Evolutionary conservation across 1,140 invertebrate genomes (phyloP), one percentile per base, ranked within the genome.

Genomic region (Cheumatopsyche charites): DNA sequence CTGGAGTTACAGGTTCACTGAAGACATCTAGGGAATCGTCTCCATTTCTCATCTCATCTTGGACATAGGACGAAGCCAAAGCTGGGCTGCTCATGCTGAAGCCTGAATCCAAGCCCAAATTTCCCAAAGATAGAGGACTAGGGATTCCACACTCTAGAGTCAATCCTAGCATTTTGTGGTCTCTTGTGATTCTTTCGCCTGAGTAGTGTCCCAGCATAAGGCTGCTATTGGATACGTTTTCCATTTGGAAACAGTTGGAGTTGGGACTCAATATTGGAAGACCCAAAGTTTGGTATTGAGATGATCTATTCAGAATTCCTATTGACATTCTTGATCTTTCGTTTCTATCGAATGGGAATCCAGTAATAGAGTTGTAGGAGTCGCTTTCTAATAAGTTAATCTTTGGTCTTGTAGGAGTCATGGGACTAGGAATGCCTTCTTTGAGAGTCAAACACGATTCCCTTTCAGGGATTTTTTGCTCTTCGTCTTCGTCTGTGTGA

Each of bases 341-440:
- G 36, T 68, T 45, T 7, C n/a, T 15, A 19, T 67, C n/a, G 23
- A 76, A 76, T 9, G 74, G 74, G 62, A 71, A 73, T 19, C 74
- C 70, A 1, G 74, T 76, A 7, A 76, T 69, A 7, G 74, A 73
- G 70, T 73, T 73, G 62, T 67, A 76, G 0, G 74, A 73, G 55
- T 62, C 65, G 47, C 69, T 76, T 25, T 72, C 49, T 9, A 76
- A 21, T 2, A 70, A 1, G 12, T 45, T 70, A 21, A 69, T 41
- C 17, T 62, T 58, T 3, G 42, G 62, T 55, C 67, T 70, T 19
- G 67, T 75, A n/a, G 74, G 74, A 15, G 74, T 74, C 23, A 70
- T 70, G 0, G 75, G 75, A 76, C 75, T 76, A 5, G 75, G 75
- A 13, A 76, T 76, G 19, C 75, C 75, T 15, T 70, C 67, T 65